Base-by-base conservation (phyloP, 2,113 vertebrate genomes). In the Psettodes erumei region DNA sequence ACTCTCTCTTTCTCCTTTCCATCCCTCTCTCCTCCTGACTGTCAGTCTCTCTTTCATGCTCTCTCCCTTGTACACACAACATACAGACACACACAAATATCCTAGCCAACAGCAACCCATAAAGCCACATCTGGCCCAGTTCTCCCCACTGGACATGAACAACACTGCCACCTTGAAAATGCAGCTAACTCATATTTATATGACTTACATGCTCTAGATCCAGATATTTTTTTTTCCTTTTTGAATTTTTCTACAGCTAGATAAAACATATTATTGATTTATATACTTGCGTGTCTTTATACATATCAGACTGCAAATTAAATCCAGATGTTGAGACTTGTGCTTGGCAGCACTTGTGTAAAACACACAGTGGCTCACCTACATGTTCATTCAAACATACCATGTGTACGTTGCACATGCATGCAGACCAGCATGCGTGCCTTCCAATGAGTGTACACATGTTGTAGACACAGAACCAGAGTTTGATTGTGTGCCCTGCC, bases 51-150 rank as follows among this genome's bases (percentile, higher is more conserved):
- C 56, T 56, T 58, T 75, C 64, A 58, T 55, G 25, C 71, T 54
- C 25, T 61, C 32, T 15, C 40, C 40, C 35, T 61, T 42, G 12
- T 10, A 45, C 59, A 62, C 66, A 80, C 25, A 65, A 79, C 15
- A 63, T 48, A 33, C 63, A 27, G 37, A 60, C 23, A 40, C 15
- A 60, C 23, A 62, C 40, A 30, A n/a, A 60, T 13, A 40, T 18
- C 30, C 10, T 53, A 64, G 58, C 80, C 66, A 81, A 61, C 67
- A 76, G 47, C 18, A 75, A 37, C 65, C 21, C 35, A 72, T 75
- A 65, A 74, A 81, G 69, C 30, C 47, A 84, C 90, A 88, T 83
- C 79, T 89, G 80, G 55, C 54, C 56, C 56, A 13, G 70, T 40
- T 43, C 5, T 83, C 62, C 51, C 56, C 62, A 23, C 25, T 66